phyloP scores from a whole-genome alignment of 2,113 vertebrate species.

The Syrrhaptes paradoxus region DNA sequence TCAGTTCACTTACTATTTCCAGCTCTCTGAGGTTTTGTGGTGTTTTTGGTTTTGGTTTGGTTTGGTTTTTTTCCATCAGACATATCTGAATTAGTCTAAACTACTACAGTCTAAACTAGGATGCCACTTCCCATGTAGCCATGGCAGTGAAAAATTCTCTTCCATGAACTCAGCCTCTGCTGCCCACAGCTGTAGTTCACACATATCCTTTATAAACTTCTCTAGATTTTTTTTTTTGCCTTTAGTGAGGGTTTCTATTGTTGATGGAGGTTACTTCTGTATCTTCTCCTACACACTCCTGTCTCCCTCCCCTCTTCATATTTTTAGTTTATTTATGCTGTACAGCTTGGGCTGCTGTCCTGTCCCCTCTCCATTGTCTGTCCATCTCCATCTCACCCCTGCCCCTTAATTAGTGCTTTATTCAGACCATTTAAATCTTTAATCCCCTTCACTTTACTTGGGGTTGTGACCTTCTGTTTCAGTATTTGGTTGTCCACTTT shows the following conservation, averaged over 20 bases:
- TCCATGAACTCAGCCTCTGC: not conserved
- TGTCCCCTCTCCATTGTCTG: accelerated
- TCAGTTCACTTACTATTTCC: not conserved
- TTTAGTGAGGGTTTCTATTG: not conserved
- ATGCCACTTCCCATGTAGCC: not conserved
- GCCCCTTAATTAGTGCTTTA: not conserved
- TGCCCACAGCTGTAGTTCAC: not conserved
- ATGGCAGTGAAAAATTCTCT: not conserved
- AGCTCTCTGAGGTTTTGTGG: not conserved
- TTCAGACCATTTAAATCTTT: not conserved
- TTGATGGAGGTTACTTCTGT: not conserved
- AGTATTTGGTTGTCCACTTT: not conserved
- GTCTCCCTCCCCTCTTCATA: not conserved
- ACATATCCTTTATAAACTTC: not conserved
- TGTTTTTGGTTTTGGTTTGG: not conserved
- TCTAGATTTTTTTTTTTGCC: not conserved
- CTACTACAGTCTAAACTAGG: no score
- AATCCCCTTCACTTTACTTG: not conserved
- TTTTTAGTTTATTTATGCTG: not conserved
- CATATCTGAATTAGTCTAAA: not conserved
- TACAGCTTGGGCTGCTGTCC: not conserved
- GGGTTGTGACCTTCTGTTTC: not conserved
- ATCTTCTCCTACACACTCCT: not conserved
- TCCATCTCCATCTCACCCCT: not conserved
- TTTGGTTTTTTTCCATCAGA: not conserved